Base-by-base conservation (phyloP, 2,797 vertebrate genomes). In the Lagothrix lagotricha region DNA sequence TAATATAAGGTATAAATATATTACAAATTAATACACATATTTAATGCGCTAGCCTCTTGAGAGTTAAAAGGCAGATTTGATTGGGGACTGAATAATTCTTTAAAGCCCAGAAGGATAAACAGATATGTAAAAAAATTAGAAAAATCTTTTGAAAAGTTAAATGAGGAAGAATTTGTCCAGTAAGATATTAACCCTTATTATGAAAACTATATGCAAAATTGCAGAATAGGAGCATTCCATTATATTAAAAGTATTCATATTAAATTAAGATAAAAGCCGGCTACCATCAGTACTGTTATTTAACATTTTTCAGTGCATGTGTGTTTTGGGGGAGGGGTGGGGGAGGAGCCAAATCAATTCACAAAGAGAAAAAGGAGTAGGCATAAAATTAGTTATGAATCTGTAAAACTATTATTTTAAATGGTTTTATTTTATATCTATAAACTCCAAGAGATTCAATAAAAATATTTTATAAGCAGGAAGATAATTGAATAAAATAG, bases 91-190 rank as follows among this genome's bases (percentile, higher is more conserved):
- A 82, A 33, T 30, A 36, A 22, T 9, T 2, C 39, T 90, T 75
- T 58, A 58, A 86, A 96, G 20, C 15, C 41, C 33, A 87, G 58
- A 77, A 72, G 41, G 14, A 83, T 93, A 86, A 92, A 86, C 1
- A 86, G 20, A 52, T 79, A 61, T 13, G 10, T 14, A 76, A 87
- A 4, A 30, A 48, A 81, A 76, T 58, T 82, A 83, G 12, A 54
- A 61, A 92, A n/a, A 52, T 24, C 19, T 30, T 83, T 83, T 70
- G 67, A 88, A 80, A 94, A 80, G 14, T 33, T 85, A 41, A n/a
- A 52, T 46, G 33, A 50, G 4, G 79, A 89, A 52, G 9, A 94
- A 72, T 2, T 36, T 67, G 2, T 64, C 46, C 9, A 46, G 3
- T 26, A 8, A 58, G 13, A 90, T n/a, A 67, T 64, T 64, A 93